Base-by-base conservation (phyloP, 2,113 vertebrate species). In the Aphyosemion australe region DNA sequence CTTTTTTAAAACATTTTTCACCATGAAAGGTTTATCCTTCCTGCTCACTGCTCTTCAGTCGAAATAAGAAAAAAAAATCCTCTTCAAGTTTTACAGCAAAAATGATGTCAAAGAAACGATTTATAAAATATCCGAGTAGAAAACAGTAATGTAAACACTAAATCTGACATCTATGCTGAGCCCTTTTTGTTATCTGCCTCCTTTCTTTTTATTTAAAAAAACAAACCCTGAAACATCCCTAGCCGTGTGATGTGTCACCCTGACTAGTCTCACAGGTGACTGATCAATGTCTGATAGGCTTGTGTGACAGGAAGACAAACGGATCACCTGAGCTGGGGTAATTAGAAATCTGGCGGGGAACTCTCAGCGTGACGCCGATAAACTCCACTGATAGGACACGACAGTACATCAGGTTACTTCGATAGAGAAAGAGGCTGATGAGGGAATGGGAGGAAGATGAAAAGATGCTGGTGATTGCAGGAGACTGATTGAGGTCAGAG, bases 401-500 rank as follows among this genome's bases (percentile, higher is more conserved):
- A 78, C 75, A 59, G 78, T 75, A 65, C 69, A 55, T 37, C 32
- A 42, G 83, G 61, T 78, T 64, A 57, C 45, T 59, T n/a, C 4
- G 81, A 67, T 54, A 34, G 60, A 55, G 53, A 63, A 67, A 65
- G 61, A 67, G 45, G 68, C 65, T 56, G 66, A 65, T n/a, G 52
- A 67, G 55, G 50, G 60, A 21, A 41, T 11, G 15, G 14, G 13
- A 31, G 1, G 61, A 20, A 68, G 83, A 83, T 87, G 80, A 82
- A 84, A 84, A 74, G 76, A 80, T 54, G 45, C 34, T 46, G 57
- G 47, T 84, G 79, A 89, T 85, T 64, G 61, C 42, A 67, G 49
- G 51, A 70, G 84, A 85, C 80, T 83, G 77, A 85, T 85, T 85
- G 78, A 56, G 75, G 82, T 76, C 80, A 74, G 82, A 78, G 76